Evolutionary conservation across 2,797 vertebrate genomes (phyloP).

Genomic region (Lagocephalus sceleratus): DNA sequence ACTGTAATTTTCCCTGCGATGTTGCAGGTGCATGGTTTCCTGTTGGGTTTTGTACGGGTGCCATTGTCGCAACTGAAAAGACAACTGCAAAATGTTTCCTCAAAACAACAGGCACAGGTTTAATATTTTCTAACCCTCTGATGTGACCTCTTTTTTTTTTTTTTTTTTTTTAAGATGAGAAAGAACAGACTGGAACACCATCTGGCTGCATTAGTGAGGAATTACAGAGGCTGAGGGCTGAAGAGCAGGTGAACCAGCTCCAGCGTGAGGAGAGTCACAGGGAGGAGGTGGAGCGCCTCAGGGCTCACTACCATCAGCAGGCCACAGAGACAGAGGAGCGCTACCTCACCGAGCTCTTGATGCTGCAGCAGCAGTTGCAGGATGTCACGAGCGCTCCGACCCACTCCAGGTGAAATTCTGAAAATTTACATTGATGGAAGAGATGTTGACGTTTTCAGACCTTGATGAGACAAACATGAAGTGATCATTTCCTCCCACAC

Average conservation of each 20-base stretch:
- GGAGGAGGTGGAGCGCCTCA: constrained; percentile 79
- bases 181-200: constrained; percentile 25
- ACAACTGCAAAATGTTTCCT: neutral
- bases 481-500: no score
- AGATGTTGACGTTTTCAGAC: neutral
- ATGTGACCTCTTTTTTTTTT: constrained; percentile 1
- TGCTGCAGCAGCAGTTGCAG: constrained; percentile 78
- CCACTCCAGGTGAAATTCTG: constrained; percentile 71
- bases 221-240: constrained; percentile 65
- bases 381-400: constrained; percentile 56
- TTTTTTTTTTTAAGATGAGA: constrained; percentile 33
- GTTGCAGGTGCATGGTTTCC: no score
- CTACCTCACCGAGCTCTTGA: constrained; percentile 72
- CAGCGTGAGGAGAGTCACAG: constrained; percentile 79
- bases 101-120: neutral
- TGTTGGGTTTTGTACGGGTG: neutral
- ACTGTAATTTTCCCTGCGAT: no score
- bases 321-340: constrained; percentile 80
- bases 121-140: neutral
- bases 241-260: constrained; percentile 67
- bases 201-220: constrained; percentile 47
- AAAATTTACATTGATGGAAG: neutral
- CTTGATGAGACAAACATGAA: no score
- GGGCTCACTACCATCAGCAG: constrained; percentile 80
- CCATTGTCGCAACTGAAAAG: neutral